Evolutionary conservation across 2,888 invertebrate species (phyloP).

Genomic region (Tupiocoris notatus): DNA sequence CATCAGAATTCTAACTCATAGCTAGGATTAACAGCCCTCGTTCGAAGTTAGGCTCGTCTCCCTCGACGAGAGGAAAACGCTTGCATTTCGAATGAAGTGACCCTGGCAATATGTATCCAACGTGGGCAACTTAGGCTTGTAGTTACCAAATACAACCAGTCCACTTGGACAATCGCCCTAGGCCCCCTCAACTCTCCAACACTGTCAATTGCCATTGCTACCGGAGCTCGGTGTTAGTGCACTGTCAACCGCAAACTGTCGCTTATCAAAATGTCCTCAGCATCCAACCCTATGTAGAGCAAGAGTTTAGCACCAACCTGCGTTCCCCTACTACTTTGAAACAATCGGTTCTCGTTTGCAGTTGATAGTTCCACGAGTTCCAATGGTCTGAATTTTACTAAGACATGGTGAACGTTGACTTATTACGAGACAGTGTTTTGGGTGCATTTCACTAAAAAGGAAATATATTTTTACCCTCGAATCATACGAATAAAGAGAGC

Average conservation of each 20-base stretch:
- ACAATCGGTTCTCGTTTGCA: no score
- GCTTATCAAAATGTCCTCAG: neutral
- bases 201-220: neutral
- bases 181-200: neutral
- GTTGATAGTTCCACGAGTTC: no score
- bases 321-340: no score
- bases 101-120: neutral
- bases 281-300: neutral
- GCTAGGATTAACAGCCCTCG: neutral
- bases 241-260: neutral
- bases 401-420: no score
- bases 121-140: neutral
- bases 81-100: no score
- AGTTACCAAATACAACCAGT: no score
- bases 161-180: neutral
- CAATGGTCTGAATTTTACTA: no score
- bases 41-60: neutral
- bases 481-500: no score
- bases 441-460: no score
- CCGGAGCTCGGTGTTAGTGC: neutral
- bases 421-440: no score
- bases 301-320: neutral
- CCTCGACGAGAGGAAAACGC: neutral
- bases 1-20: neutral
- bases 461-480: no score